phyloP scores from a whole-genome alignment of 2,888 invertebrate genomes.

The Cybosia mesomella region DNA sequence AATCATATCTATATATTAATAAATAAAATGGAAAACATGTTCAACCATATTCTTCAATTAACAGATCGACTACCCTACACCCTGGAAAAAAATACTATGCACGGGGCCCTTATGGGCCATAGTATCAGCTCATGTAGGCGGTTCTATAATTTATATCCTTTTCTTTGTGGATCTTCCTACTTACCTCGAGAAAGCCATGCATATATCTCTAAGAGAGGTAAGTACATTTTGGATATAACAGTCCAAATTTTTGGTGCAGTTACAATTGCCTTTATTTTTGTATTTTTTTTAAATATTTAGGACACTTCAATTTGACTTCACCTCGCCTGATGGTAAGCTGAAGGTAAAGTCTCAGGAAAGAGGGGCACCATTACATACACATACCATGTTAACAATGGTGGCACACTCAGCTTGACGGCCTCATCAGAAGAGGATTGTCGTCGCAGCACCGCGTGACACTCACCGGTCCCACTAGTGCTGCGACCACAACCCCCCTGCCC shows the following conservation, averaged over 20 bases:
- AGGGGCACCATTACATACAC: too few relatives aligned
- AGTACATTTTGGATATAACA: slow-evolving; percentile 42
- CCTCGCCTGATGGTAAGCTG: too few relatives aligned
- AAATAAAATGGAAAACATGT: neutral
- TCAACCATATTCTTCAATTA: slow-evolving; percentile 14
- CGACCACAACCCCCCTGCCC: too few relatives aligned
- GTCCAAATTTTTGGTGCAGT: neutral
- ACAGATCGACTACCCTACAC: slow-evolving; percentile 71
- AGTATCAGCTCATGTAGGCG: slow-evolving; percentile 87
- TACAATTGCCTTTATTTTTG: neutral
- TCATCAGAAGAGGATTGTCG: too few relatives aligned
- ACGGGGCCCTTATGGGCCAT: slow-evolving; percentile 88
- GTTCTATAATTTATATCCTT: slow-evolving; percentile 89
- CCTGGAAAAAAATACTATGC: slow-evolving; percentile 88
- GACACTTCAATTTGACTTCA: too few relatives aligned
- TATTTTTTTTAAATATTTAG: too few relatives aligned
- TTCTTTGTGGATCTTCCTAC: slow-evolving; percentile 90
- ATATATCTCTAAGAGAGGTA: slow-evolving; percentile 88
- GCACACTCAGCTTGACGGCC: too few relatives aligned
- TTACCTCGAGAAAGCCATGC: slow-evolving; percentile 88
- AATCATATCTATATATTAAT: neutral
- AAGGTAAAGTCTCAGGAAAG: too few relatives aligned
- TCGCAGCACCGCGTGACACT: too few relatives aligned
- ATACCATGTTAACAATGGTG: too few relatives aligned
- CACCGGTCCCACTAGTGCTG: too few relatives aligned